phyloP scores from a whole-genome alignment of 2,888 invertebrate species.

The Eurytoma californica region DNA sequence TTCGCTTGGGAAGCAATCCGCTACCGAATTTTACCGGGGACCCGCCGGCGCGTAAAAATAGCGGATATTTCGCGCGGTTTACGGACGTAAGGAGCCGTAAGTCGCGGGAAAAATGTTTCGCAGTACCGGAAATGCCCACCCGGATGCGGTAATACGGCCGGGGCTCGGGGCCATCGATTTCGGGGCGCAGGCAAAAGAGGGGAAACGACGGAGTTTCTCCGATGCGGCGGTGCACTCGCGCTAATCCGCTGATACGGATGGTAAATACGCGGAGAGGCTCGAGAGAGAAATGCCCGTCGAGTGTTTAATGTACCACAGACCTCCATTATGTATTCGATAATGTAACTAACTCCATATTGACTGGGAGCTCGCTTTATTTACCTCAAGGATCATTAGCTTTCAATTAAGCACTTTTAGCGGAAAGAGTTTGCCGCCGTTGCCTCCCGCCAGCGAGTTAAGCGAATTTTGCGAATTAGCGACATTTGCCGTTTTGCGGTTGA shows the following conservation, averaged over 20 bases:
- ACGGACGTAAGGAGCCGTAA: too few relatives aligned
- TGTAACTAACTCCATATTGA: slow-evolving; percentile 37
- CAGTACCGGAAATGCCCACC: slow-evolving; percentile 64
- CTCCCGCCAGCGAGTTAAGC: too few relatives aligned
- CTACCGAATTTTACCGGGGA: too few relatives aligned
- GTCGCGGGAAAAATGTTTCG: too few relatives aligned
- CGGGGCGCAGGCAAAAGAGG: slow-evolving; percentile 53
- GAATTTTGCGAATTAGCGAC: too few relatives aligned
- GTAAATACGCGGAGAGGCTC: slow-evolving; percentile 66
- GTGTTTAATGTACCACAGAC: slow-evolving; percentile 54
- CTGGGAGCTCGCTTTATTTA: slow-evolving; percentile 46
- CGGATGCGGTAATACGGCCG: slow-evolving; percentile 67
- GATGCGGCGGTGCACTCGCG: slow-evolving; percentile 54
- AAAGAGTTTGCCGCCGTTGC: too few relatives aligned
- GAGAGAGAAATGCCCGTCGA: slow-evolving; percentile 57
- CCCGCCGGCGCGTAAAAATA: too few relatives aligned
- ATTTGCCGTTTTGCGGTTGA: too few relatives aligned
- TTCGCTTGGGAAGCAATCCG: too few relatives aligned
- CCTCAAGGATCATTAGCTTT: neutral
- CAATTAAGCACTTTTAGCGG: too few relatives aligned
- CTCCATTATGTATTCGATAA: slow-evolving; percentile 60
- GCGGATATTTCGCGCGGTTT: too few relatives aligned
- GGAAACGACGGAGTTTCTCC: slow-evolving; percentile 43
- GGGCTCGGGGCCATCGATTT: slow-evolving; percentile 72
- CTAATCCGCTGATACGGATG: slow-evolving; percentile 70